Evolutionary conservation across 2,113 vertebrate genomes (phyloP).

Genomic region (Sitta europaea): DNA sequence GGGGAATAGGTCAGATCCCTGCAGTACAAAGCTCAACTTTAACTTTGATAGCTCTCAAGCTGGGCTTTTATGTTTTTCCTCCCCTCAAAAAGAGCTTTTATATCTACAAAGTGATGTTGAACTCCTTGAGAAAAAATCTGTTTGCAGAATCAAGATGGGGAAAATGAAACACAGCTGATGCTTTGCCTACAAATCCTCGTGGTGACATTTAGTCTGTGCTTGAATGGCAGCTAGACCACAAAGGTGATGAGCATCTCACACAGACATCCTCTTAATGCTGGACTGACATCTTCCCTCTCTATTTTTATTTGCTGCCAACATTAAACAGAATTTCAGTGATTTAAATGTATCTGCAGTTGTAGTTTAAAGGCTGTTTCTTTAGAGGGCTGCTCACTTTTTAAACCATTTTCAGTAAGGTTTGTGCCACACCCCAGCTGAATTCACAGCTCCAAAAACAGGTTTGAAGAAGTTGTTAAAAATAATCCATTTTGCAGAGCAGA

Average conservation of each 20-base stretch:
- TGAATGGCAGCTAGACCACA: neutral
- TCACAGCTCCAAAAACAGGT: neutral
- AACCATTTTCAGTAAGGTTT: neutral
- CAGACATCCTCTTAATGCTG: neutral
- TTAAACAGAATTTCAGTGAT: neutral
- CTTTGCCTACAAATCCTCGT: neutral
- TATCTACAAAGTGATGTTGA: neutral
- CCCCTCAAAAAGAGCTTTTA: neutral
- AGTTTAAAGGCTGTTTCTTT: neutral
- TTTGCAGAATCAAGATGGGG: neutral
- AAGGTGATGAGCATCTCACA: neutral
- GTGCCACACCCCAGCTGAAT: neutral
- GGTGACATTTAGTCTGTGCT: neutral
- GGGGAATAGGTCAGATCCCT: neutral
- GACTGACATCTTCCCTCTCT: neutral
- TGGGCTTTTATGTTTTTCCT: neutral
- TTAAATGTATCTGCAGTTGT: neutral
- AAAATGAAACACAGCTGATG: neutral
- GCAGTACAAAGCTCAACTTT: slow-evolving; percentile 39
- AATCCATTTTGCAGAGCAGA: neutral
- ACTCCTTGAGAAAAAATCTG: neutral
- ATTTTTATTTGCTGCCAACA: neutral
- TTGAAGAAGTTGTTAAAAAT: neutral
- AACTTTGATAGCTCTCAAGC: slow-evolving; percentile 6
- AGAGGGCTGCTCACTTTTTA: neutral